Evolutionary conservation across 2,888 invertebrate species (phyloP).

Genomic region (Siphonodentalium dalli): DNA sequence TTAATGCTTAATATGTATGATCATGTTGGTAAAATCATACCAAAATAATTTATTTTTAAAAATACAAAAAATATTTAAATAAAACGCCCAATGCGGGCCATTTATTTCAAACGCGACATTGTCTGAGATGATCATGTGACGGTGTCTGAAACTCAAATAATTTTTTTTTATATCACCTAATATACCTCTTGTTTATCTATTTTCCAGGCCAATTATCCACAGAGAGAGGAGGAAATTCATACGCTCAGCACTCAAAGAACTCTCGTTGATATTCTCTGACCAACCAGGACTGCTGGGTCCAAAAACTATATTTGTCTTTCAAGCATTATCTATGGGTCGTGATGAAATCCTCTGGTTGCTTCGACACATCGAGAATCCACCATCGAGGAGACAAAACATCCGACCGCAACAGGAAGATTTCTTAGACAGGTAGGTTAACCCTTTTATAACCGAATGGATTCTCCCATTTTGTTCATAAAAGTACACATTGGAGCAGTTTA

Average conservation of each 20-base stretch:
- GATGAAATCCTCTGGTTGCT: constrained; percentile 97
- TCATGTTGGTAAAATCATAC: no score
- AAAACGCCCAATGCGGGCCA: no score
- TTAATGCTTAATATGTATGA: no score
- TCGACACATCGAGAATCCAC: constrained; percentile 95
- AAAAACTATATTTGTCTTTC: constrained; percentile 93
- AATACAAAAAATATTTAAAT: no score
- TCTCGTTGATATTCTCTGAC: constrained; percentile 93
- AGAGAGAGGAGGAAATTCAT: constrained; percentile 95
- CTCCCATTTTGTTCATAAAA: no score
- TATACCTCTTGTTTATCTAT: not conserved
- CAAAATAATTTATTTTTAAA: no score
- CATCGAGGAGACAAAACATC: constrained; percentile 68
- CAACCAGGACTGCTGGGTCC: constrained; percentile 98
- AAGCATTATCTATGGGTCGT: constrained; percentile 92
- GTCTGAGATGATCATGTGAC: no score
- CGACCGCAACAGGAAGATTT: constrained; percentile 67
- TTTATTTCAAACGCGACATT: no score
- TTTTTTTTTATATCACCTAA: not conserved
- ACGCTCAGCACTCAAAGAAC: constrained; percentile 91
- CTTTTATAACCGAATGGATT: no score
- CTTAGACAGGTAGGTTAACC: constrained; percentile 74
- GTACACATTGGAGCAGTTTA: no score
- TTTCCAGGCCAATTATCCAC: constrained; percentile 80
- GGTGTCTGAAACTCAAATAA: no score